Evolutionary conservation across 2,888 invertebrate species (phyloP).

Genomic region (Nycteola revayana): DNA sequence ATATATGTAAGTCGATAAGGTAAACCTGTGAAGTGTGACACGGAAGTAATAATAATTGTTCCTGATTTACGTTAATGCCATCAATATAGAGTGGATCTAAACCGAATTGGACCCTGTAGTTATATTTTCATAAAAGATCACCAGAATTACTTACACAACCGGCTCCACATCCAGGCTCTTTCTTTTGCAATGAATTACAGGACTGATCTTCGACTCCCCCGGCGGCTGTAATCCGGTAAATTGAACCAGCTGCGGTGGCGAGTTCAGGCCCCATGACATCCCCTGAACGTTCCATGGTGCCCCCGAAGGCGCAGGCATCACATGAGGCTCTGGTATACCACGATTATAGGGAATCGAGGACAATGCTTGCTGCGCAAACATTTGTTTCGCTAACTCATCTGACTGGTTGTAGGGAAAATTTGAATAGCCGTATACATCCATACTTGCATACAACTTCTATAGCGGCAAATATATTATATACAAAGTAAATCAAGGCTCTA

Average conservation of each 20-base stretch:
- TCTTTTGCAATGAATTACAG: slow-evolving; percentile 64
- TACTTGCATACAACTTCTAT: no score
- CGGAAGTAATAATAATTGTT: no score
- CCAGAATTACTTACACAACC: slow-evolving; percentile 76
- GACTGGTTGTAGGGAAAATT: slow-evolving; percentile 59
- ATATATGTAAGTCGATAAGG: no score
- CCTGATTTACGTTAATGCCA: no score
- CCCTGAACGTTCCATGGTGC: slow-evolving; percentile 78
- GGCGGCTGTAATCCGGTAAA: slow-evolving; percentile 65
- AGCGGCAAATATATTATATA: no score
- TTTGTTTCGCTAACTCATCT: slow-evolving; percentile 65
- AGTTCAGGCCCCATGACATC: slow-evolving; percentile 75
- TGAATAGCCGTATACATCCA: slow-evolving; percentile 68
- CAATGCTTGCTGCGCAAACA: slow-evolving; percentile 63
- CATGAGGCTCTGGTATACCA: slow-evolving; percentile 46
- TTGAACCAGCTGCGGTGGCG: slow-evolving; percentile 69
- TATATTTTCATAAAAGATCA: no score
- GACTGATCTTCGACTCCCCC: slow-evolving; percentile 40
- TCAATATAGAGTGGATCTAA: no score
- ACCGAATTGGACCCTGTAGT: no score
- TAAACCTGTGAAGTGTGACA: no score
- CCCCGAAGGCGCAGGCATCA: slow-evolving; percentile 68
- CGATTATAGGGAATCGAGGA: slow-evolving; percentile 45
- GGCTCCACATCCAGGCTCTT: slow-evolving; percentile 71
- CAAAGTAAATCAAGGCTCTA: no score